Base-by-base conservation (phyloP, 2,797 vertebrate genomes). In the Botia almorhae region DNA sequence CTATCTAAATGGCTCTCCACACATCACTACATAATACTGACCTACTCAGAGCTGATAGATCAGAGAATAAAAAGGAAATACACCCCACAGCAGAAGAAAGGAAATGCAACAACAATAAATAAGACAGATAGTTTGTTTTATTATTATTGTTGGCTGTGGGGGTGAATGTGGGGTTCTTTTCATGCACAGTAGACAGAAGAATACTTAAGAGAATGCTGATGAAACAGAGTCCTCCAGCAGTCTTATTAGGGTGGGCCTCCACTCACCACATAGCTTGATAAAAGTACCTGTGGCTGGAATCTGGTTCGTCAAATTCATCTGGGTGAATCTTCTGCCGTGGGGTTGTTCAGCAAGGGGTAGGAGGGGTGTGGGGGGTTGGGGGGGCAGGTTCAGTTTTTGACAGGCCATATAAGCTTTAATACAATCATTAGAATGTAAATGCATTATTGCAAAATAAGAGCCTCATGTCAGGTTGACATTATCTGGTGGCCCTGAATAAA, bases 341-440 rank as follows among this genome's bases (percentile, higher is more conserved):
- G 93, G 95, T 94, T 85, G 87, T 88, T 86, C 87, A 85, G 86
- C 87, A 89, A 89, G 90, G 88, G 89, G 88, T 94, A 93, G 93
- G 93, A 29, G 39, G 39, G 39, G 39, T 5, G n/a, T n/a, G 56
- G 36, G 69, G 69, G 33, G 29, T 6, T 33, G 61, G 4, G 17
- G 91, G 92, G 91, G 92, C 92, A 90, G 92, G 92, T 89, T 81
- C 82, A 92, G 93, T 91, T 95, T 90, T 95, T 96, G 96, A 97
- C 97, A 98, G 97, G 93, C 95, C 94, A 92, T 91, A 95, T 95
- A 91, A 92, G 95, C 96, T 96, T 97, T 98, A 98, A 99, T 99
- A 98, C 98, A 99, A 99, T 97, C 97, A 99, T 99, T 99, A 98
- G 97, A 99, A 99, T 99, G 97, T 98, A 99, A 99, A 99, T 99